Evolutionary conservation across 2,797 vertebrate species (phyloP).

Genomic region (Epinephelus coioides): DNA sequence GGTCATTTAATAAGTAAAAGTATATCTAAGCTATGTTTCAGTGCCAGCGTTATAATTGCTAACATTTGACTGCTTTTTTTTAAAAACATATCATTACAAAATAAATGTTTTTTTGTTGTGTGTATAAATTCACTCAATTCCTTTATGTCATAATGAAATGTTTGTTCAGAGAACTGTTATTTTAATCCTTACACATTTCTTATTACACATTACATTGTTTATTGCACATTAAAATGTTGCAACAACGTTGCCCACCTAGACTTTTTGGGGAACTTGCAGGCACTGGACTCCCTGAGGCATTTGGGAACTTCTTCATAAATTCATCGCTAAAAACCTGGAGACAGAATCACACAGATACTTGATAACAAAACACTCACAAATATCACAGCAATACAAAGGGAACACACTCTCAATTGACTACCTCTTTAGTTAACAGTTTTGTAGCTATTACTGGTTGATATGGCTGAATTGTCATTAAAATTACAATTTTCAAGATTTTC

Average conservation of each 20-base stretch:
- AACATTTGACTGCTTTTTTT: no score
- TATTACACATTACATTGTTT: neutral
- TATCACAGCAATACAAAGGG: neutral
- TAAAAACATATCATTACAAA: no score
- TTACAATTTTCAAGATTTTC: neutral
- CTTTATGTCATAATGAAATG: neutral
- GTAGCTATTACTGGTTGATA: neutral
- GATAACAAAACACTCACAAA: neutral
- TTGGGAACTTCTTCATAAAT: conserved; percentile 75
- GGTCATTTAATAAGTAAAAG: no score
- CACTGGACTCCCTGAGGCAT: neutral
- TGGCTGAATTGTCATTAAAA: neutral
- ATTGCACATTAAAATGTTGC: neutral
- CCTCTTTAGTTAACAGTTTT: neutral
- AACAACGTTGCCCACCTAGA: conserved; percentile 54
- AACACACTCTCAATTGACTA: neutral
- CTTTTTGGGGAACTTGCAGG: conserved; percentile 34
- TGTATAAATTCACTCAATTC: neutral
- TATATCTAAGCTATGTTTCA: no score
- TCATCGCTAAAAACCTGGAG: conserved; percentile 78
- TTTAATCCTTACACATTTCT: neutral
- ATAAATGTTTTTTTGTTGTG: neutral
- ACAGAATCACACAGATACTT: conserved; percentile 8
- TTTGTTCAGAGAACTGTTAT: neutral
- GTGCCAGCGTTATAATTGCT: no score